Percentiles rank a stretch among this genome's conserved stretches.
Conservation (phyloP, 37 sponge, comb jelly and placozoan species). For the Cliona cf. orientalis region DNA sequence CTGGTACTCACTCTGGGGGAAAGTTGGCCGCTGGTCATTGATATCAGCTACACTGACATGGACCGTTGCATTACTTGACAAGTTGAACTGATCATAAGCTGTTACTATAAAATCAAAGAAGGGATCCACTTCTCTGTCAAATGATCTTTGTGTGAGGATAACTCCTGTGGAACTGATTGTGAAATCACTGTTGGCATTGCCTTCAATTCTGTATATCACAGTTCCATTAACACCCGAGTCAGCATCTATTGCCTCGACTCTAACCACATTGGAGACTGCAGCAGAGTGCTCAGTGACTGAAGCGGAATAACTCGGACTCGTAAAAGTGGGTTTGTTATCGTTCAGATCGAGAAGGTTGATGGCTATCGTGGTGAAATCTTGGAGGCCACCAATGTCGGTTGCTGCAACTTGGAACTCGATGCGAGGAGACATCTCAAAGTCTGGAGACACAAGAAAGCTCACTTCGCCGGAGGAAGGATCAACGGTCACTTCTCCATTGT, state of each 20-base stretch:
- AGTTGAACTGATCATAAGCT: constrained; percentile 59
- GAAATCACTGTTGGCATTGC: constrained; percentile 29
- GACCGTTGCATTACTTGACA: constrained; percentile 35
- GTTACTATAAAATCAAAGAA: constrained; percentile 50
- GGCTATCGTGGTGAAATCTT: constrained; percentile 29
- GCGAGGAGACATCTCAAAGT: constrained; percentile 36
- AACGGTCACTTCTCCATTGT: constrained; percentile 26
- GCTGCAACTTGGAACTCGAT: constrained; percentile 59
- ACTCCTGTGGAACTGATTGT: constrained; percentile 43
- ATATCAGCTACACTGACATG: constrained; percentile 53
- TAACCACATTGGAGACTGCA: constrained; percentile 25
- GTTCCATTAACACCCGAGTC: constrained; percentile 60
- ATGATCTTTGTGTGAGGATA: constrained; percentile 24
- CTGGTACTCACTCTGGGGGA: constrained; percentile 34
- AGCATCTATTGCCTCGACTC: constrained; percentile 57
- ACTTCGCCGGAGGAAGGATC: constrained; percentile 59
- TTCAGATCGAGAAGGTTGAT: constrained; percentile 60
- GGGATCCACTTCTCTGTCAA: constrained; percentile 65
- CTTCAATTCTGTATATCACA: constrained; percentile 44
- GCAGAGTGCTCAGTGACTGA: constrained; percentile 47
- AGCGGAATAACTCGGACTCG: constrained; percentile 7
- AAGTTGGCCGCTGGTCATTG: constrained; percentile 83
- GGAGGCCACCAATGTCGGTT: constrained; percentile 38
- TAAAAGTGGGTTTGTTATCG: constrained; percentile 66
- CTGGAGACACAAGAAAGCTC: constrained; percentile 36